Evolutionary conservation across 2,797 vertebrate species (phyloP), one percentile per base, ranked within the genome.

Genomic region (Macropodus opercularis): DNA sequence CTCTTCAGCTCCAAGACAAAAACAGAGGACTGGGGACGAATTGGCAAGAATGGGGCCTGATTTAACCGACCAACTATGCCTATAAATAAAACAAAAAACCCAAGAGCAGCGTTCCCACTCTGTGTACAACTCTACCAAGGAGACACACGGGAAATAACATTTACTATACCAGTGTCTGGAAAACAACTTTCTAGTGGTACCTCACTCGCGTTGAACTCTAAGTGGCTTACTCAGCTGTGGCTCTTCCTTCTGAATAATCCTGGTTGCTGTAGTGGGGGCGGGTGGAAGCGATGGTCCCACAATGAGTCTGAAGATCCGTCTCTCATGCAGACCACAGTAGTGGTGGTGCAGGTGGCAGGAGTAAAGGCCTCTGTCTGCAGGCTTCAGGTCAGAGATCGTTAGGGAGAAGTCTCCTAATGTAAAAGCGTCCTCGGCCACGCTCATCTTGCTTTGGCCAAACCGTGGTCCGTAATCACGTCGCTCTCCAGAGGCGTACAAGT

Each of bases 291-390:
- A 53, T 19, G 90, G 93, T 70, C 91, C 92, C 0, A 98, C 93
- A 0, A 76, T 82, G 62, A 98, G 82, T 44, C 90, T 90, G 90
- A 95, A 98, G 85, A 96, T 92, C 19, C 96, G 92, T 31, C 97
- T 92, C 83, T 98, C 96, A 0, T 96, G 91, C n/a, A 98, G 90
- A 1, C 97, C 96, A 0, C 97, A 98, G 91, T 98, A 99, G 81
- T 98, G 97, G 52, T 99, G 97, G 72, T 98, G 96, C 75, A 99
- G 89, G 84, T 97, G 94, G 80, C 97, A 99, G 22, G 95, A 96
- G 68, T 98, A 99, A 22, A 95, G 93, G 51, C 96, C 97, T 81
- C 93, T 93, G 2, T 98, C 93, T 0, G 84, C 85, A 0, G 85
- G 92, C 69, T 90, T 94, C 88, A 98, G 75, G 60, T 81, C 65